Evolutionary conservation across 2,113 vertebrate species (phyloP), one percentile per base, ranked within the genome.

Genomic region (Bufo bufo): DNA sequence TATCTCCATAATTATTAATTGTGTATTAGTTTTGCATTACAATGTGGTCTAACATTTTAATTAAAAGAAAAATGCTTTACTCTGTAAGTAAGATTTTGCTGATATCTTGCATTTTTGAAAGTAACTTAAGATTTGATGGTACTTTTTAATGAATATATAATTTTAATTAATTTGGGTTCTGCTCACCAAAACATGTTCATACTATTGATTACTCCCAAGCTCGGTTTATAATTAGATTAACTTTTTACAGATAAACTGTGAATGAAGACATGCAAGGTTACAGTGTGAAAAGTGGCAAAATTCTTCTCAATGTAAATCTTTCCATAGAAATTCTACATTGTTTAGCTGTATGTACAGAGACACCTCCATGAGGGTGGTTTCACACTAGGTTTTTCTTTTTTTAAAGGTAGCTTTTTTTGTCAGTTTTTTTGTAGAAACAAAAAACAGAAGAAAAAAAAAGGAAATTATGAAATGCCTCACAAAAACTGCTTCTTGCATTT

Each of bases 121-220:
- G 74, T 19, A 50, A 49, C 45, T 50, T 77, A 50, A 20, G 16
- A 77, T 77, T 77, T 77, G 74, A 77, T 20, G 74, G 47, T 20
- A 50, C 45, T 47, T 77, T 77, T 77, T 77, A 72, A 77, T 78
- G 75, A 78, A 78, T 78, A 52, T 78, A 52, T 78, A 78, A 78
- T 54, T 78, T 78, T 54, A 78, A 78, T 78, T 78, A 52, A 78
- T 78, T 78, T 78, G 19, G 54, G 50, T 78, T 78, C 19, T 52
- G 75, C 75, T 54, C 50, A 52, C 75, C 50, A 52, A 78, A 78
- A 78, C 75, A 78, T 78, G 75, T 54, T 78, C 50, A 50, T 54
- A 78, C 75, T 78, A 54, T 52, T 78, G 47, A 78, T 54, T 78
- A 50, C 74, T 20, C 19, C 5, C 43, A 49, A 33, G 74, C 45